Percentiles rank a stretch among this genome's conserved stretches.
phyloP scores from a whole-genome alignment of 2,888 invertebrate genomes.

The Agrenia bidenticulata region DNA sequence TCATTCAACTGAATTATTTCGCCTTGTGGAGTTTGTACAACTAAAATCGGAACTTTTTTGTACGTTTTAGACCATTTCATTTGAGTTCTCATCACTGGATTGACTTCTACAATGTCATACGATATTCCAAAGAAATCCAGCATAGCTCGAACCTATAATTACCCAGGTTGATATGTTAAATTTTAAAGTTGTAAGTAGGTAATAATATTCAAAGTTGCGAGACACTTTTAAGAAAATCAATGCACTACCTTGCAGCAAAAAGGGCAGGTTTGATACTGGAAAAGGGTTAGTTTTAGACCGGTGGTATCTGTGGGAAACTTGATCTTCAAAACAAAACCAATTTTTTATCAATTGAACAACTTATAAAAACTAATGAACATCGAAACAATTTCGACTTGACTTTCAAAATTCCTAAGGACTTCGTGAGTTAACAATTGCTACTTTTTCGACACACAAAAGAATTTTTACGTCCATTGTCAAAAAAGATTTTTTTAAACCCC shows the following conservation, averaged over 20 bases:
- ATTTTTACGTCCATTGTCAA: too few species aligned
- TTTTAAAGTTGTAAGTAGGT: not conserved
- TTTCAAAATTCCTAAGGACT: too few species aligned
- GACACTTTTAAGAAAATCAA: slow-evolving; percentile 3
- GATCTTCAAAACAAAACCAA: too few species aligned
- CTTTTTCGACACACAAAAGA: too few species aligned
- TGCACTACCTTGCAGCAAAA: slow-evolving; percentile 86
- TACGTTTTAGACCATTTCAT: slow-evolving; percentile 85
- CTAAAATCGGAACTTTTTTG: slow-evolving; percentile 90
- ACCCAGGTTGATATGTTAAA: slow-evolving; percentile 51
- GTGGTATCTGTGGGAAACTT: slow-evolving; percentile 66
- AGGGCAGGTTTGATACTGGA: slow-evolving; percentile 96
- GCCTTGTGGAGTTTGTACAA: slow-evolving; percentile 64
- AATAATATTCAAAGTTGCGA: too few species aligned
- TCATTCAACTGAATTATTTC: slow-evolving; percentile 78
- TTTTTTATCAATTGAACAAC: too few species aligned
- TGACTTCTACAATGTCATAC: slow-evolving; percentile 95
- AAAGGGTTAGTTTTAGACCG: slow-evolving; percentile 79
- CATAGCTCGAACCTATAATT: slow-evolving; percentile 66
- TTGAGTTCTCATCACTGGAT: slow-evolving; percentile 87
- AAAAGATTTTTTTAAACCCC: too few species aligned
- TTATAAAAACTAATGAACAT: too few species aligned
- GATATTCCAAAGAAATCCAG: slow-evolving; percentile 90
- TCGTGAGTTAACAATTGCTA: too few species aligned
- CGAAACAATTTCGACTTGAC: too few species aligned